These are phyloP conservation scores for Polyploca ridens DNA, from an alignment of 2,888 invertebrate genomes.

Conservation along the genomic window DNA sequence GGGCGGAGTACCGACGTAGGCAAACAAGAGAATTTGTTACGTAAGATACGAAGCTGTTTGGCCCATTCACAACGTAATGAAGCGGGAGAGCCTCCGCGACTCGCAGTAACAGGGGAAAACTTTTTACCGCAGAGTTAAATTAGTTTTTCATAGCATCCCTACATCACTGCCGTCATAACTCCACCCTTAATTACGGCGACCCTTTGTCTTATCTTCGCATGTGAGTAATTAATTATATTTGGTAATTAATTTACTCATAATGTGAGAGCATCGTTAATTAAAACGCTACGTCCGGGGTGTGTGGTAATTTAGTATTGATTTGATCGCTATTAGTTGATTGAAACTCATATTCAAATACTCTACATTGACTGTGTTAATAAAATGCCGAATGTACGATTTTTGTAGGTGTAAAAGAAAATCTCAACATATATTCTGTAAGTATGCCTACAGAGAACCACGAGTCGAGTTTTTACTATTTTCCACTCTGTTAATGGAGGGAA, in stretches of 20 bases:
- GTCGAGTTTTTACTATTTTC: neutral
- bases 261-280: conserved; percentile 57
- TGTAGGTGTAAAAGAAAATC: neutral
- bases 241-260: conserved; percentile 69
- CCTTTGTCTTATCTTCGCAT: conserved; percentile 49
- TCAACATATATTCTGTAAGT: neutral
- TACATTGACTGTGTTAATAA: neutral
- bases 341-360: conserved; percentile 15
- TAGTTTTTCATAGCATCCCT: conserved; percentile 63
- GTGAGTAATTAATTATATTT: conserved; percentile 72
- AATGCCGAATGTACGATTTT: neutral
- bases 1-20: conserved; percentile 35
- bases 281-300: conserved; percentile 35
- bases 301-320: conserved; percentile 16
- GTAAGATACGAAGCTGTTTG: conserved; percentile 37
- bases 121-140: conserved; percentile 61
- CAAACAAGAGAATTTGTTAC: conserved; percentile 49
- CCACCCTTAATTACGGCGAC: conserved; percentile 41
- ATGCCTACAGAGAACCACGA: neutral
- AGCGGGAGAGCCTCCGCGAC: conserved; percentile 27
- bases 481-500: neutral
- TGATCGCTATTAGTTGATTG: conserved; percentile 21
- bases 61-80: conserved; percentile 51
- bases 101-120: conserved; percentile 33
- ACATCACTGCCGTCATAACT: conserved; percentile 55